Evolutionary conservation across 2,888 invertebrate species (phyloP).

Genomic region (Zaprionus lineosus): DNA sequence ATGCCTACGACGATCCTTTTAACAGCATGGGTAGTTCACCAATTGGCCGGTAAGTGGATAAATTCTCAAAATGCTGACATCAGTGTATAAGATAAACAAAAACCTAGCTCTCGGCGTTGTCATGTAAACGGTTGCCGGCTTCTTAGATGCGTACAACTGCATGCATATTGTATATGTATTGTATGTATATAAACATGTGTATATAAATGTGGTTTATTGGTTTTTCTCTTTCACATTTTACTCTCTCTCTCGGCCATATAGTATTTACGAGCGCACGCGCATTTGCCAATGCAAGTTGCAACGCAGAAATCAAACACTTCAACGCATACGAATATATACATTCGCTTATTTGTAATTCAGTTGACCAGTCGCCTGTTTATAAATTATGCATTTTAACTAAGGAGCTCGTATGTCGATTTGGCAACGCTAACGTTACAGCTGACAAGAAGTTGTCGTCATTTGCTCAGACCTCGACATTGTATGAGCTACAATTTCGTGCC

Average conservation of each 20-base stretch:
- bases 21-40: constrained; percentile 83
- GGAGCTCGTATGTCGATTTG: constrained; percentile 39
- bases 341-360: constrained; percentile 26
- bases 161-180: neutral
- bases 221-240: neutral
- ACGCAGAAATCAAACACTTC: neutral
- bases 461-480: constrained; percentile 15
- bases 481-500: constrained; percentile 44
- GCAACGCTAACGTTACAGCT: constrained; percentile 54
- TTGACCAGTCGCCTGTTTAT: constrained; percentile 46
- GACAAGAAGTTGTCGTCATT: constrained; percentile 30
- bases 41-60: constrained; percentile 81
- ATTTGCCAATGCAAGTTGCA: constrained; percentile 32
- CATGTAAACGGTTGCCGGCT: constrained; percentile 38
- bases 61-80: constrained; percentile 22
- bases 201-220: neutral
- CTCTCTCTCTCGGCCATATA: neutral
- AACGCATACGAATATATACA: constrained; percentile 1
- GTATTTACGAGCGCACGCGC: constrained; percentile 34
- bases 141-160: constrained; percentile 17
- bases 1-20: constrained; percentile 91
- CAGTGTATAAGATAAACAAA: constrained; percentile 30
- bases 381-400: constrained; percentile 41
- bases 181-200: neutral
- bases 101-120: constrained; percentile 24